Evolutionary conservation across 2,888 invertebrate species (phyloP), one percentile per base, ranked within the genome.

Genomic region (Stenoptilia bipunctidactyla): DNA sequence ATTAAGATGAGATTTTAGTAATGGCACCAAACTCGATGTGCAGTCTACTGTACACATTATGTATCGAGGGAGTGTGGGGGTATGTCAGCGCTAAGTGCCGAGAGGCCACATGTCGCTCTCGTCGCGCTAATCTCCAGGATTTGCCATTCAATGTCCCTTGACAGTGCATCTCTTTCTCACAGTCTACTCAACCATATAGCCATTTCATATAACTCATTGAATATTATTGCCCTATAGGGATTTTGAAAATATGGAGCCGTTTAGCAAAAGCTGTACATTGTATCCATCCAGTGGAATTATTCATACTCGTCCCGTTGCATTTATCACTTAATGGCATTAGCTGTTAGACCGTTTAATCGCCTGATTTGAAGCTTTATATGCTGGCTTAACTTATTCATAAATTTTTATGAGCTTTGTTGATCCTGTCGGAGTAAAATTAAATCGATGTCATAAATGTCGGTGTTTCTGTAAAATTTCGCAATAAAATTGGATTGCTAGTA

Each of bases 181-280:
- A 48, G 52, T 50, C 48, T 51, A 45, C 45, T 38, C 47, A 40
- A 42, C 52, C 53, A 64, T 74, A 66, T 61, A 61, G 62, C 66
- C 61, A 60, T 82, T 75, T 74, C 82, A 60, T 60, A 55, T 61
- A 64, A 56, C 74, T 75, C 79, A 80, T 80, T 80, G 80, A 79
- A 82, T 80, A 80, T 82, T 82, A 83, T 83, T 82, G 82, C 80
- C 77, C 82, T 79, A 75, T 80, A 65, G 83, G 83, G 83, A 83
- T 83, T 82, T 80, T 76, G 74, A 79, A 83, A 83, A 83, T 82
- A 83, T 83, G 83, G 77, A 82, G 70, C 76, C 83, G 80, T 80
- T 83, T 83, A 83, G 71, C 65, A 59, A 80, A 75, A 79, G 77
- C 79, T 66, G 72, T 76, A 80, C 77, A 82, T 79, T 82, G 82